phyloP scores from a whole-genome alignment of 2,888 invertebrate species.

The Pollenia angustigena region DNA sequence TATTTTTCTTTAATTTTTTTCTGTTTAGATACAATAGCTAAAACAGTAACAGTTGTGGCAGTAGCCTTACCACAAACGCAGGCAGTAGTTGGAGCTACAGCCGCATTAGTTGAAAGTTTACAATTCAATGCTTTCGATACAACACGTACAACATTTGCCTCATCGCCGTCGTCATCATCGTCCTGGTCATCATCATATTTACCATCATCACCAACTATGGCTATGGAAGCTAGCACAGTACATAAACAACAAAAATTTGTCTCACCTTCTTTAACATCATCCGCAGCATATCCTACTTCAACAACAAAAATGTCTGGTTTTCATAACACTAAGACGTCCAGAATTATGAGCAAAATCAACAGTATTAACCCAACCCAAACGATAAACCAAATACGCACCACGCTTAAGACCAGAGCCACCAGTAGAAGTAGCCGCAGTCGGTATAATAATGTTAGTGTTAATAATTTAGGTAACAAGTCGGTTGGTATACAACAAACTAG shows the following conservation, averaged over 20 bases:
- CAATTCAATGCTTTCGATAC: slow-evolving; percentile 73
- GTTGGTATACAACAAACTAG: slow-evolving; percentile 42
- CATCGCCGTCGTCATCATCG: slow-evolving; percentile 60
- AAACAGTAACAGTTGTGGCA: slow-evolving; percentile 64
- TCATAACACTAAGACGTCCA: slow-evolving; percentile 70
- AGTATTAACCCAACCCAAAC: slow-evolving; percentile 62
- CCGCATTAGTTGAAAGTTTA: slow-evolving; percentile 66
- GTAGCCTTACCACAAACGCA: slow-evolving; percentile 60
- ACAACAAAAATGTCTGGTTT: slow-evolving; percentile 68
- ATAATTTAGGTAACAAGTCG: slow-evolving; percentile 32
- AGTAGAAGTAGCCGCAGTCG: slow-evolving; percentile 5
- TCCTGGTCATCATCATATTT: slow-evolving; percentile 49
- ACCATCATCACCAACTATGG: slow-evolving; percentile 57
- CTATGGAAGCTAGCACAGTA: slow-evolving; percentile 9
- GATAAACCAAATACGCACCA: slow-evolving; percentile 42
- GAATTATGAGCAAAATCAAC: slow-evolving; percentile 69
- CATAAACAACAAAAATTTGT: slow-evolving; percentile 32
- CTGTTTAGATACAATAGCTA: slow-evolving; percentile 65
- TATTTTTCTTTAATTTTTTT: background rate
- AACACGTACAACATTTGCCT: slow-evolving; percentile 67
- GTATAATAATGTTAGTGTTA: background rate
- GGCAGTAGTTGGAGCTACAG: slow-evolving; percentile 66
- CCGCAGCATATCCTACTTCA: slow-evolving; percentile 55
- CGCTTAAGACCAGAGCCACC: slow-evolving; percentile 27
- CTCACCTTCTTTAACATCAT: slow-evolving; percentile 35